Percentiles rank a stretch among this genome's conserved stretches.
Evolutionary conservation across 2,113 vertebrate species (phyloP).

Genomic region (Puffinus mauretanicus): DNA sequence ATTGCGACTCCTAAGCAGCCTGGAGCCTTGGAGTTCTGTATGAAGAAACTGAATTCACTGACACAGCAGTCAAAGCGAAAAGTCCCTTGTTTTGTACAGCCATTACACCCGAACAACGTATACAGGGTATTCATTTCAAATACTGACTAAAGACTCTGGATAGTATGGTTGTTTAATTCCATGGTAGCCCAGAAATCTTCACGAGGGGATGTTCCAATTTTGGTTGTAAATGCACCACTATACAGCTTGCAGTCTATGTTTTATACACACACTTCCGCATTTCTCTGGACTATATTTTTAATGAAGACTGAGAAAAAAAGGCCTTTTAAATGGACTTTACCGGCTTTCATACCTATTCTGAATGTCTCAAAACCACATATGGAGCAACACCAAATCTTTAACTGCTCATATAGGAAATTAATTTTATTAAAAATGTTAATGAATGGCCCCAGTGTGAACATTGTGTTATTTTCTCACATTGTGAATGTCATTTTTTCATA

Average conservation of each 20-base stretch:
- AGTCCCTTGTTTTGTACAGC: not conserved
- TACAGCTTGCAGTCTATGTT: not conserved
- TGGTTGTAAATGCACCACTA: not conserved
- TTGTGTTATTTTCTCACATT: not conserved
- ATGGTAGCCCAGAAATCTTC: not conserved
- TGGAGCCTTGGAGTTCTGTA: not conserved
- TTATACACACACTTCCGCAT: not conserved
- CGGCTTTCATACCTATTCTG: not conserved
- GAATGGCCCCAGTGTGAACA: not conserved
- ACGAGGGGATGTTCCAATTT: not conserved
- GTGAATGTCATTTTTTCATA: not conserved
- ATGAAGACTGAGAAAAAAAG: not conserved
- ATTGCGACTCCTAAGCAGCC: not conserved
- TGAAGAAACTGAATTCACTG: not conserved
- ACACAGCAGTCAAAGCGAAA: not conserved
- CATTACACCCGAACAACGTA: not conserved
- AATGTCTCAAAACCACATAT: not conserved
- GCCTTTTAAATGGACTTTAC: not conserved
- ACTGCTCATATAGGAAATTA: not conserved
- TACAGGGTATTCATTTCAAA: not conserved
- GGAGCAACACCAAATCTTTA: not conserved
- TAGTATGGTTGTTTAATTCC: not conserved
- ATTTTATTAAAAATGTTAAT: not conserved
- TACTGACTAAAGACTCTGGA: not conserved
- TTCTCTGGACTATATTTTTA: not conserved